Evolutionary conservation across 1,140 invertebrate genomes (phyloP), one percentile per base, ranked within the genome.

Genomic region (Nylanderia fulva): DNA sequence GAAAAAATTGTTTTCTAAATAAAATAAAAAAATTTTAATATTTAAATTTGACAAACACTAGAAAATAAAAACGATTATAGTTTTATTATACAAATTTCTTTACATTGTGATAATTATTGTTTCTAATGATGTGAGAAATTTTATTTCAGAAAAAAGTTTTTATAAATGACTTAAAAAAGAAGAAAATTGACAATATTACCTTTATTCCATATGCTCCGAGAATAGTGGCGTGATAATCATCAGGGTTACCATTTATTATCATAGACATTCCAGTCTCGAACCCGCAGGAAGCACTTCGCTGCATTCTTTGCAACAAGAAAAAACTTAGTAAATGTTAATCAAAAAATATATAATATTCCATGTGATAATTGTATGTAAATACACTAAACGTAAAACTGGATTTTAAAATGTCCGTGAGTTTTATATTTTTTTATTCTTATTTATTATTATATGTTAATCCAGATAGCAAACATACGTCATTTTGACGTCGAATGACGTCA

Each of bases 261-360:
- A 96, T 91, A 0, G 95, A 95, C 0, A 97, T 93, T 0, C 96
- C 96, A 0, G 96, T 96, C 84, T 96, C 95, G 92, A 96, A 96
- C 0, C 96, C 96, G 80, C 96, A 96, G 0, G 96, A 96, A 0
- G 96, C 88, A 18, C 89, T 29, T 68, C 77, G 89, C 33, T 39
- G 3, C 21, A 61, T 1, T 4, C 80, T 88, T 71, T 18, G n/a
- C n/a, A 18, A 84, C 29, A 29, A 63, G 7, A 63, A 64, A 15
- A 64, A 56, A 29, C 0, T 33, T 39, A n/a, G n/a, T n/a, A n/a
- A n/a, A 48, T 27, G 61, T 60, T 58, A 75, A 27, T 84, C 39
- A 13, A 3, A 39, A 21, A 45, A 29, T n/a, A 27, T n/a, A 5
- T 29, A 8, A 0, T 54, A 21, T 13, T 60, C n/a, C n/a, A 60